Percentiles rank a stretch among this genome's conserved stretches.
Conservation (phyloP, 2,797 vertebrate genomes). For the Pachyuromys duprasi region DNA sequence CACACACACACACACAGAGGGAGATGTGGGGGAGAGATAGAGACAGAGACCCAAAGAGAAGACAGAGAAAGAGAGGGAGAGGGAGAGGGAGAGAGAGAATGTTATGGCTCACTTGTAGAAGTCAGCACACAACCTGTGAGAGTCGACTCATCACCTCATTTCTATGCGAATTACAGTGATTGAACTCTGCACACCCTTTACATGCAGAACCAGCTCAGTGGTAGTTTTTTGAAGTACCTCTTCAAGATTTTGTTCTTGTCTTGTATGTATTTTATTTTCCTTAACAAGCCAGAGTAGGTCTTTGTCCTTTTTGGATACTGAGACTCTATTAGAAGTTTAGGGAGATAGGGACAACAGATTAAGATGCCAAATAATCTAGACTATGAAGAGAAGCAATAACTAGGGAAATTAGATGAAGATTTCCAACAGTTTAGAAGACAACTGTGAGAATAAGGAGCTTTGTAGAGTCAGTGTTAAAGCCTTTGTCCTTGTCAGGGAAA, state of each 20-base stretch:
- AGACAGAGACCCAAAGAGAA: neutral
- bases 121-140: neutral
- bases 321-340: neutral
- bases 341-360: neutral
- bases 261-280: neutral
- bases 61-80: neutral
- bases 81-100: neutral
- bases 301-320: neutral
- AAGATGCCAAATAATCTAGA: neutral
- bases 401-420: neutral
- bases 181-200: neutral
- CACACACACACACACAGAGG: too few species aligned
- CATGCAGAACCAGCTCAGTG: neutral
- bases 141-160: too few species aligned
- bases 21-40: too few species aligned
- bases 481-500: neutral
- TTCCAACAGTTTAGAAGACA: neutral
- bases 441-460: neutral
- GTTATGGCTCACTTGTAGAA: neutral
- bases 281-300: neutral
- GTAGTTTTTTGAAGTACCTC: neutral
- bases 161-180: neutral
- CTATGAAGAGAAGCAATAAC: neutral
- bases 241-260: neutral
- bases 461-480: neutral